Conservation (phyloP, 2,797 vertebrate species). For the Myiotriccus ornatus region DNA sequence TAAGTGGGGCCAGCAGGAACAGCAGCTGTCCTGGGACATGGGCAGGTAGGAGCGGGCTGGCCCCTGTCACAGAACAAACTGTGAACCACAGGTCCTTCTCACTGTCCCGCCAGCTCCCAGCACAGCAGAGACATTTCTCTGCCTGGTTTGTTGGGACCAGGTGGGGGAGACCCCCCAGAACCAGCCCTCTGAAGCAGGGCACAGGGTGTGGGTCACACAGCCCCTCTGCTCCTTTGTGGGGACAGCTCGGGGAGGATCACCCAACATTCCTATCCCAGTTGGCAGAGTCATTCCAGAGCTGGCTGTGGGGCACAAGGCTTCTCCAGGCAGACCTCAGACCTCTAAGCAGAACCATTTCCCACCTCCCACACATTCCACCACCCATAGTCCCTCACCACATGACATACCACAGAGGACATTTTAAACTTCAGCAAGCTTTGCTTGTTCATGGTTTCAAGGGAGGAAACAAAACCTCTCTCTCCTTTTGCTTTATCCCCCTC, state of each 20-base stretch:
- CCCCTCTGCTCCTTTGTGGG: neutral
- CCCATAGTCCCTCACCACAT: fast-evolving
- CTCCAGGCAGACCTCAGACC: neutral
- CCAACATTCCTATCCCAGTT: neutral
- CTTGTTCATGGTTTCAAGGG: neutral
- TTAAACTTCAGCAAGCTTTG: neutral
- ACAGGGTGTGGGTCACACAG: neutral
- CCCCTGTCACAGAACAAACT: neutral
- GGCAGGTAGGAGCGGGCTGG: neutral
- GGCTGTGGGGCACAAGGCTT: neutral
- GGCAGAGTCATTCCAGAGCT: neutral
- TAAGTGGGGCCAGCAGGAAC: neutral
- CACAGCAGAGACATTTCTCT: neutral
- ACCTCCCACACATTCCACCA: neutral
- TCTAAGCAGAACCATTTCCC: neutral
- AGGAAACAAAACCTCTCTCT: neutral
- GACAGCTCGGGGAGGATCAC: neutral
- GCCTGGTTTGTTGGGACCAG: neutral
- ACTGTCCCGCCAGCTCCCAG: neutral
- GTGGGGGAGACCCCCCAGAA: neutral
- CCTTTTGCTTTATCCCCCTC: neutral
- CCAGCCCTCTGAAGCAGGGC: neutral
- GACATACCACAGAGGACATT: neutral
- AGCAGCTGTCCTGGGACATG: neutral
- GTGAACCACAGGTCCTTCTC: neutral